Evolutionary conservation across 2,888 invertebrate genomes (phyloP).

Genomic region (Dolichopus griseipennis): DNA sequence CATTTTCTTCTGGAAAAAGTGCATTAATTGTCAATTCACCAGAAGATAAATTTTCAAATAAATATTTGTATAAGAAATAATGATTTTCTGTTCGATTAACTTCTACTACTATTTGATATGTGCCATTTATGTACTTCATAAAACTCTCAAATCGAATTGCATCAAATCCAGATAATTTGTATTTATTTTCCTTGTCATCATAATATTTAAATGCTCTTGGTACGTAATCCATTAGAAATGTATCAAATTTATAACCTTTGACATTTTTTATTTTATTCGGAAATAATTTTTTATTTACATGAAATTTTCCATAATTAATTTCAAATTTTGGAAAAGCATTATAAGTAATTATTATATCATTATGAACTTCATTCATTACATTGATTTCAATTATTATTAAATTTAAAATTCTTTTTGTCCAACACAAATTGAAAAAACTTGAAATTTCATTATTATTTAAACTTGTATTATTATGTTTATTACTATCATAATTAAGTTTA

Average conservation of each 20-base stretch:
- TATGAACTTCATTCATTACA: background rate
- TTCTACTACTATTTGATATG: background rate
- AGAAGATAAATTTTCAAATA: background rate
- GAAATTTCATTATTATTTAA: background rate
- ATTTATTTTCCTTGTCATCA: background rate
- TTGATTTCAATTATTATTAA: background rate
- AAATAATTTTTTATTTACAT: background rate
- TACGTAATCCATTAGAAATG: background rate
- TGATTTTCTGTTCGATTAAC: background rate
- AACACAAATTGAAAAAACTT: background rate
- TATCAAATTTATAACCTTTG: background rate
- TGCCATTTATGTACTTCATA: background rate
- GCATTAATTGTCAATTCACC: background rate
- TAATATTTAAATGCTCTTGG: slow-evolving; percentile 1
- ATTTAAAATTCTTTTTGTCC: background rate
- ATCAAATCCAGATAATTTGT: background rate
- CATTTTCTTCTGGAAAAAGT: background rate
- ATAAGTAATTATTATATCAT: background rate
- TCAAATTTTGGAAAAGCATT: background rate
- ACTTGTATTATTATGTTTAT: background rate
- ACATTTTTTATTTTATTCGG: background rate
- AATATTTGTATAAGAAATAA: background rate
- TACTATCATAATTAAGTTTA: background rate
- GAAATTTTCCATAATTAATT: background rate
- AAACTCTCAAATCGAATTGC: background rate